Conservation (phyloP, 2,888 invertebrate species). For the Leucoma salicis region DNA sequence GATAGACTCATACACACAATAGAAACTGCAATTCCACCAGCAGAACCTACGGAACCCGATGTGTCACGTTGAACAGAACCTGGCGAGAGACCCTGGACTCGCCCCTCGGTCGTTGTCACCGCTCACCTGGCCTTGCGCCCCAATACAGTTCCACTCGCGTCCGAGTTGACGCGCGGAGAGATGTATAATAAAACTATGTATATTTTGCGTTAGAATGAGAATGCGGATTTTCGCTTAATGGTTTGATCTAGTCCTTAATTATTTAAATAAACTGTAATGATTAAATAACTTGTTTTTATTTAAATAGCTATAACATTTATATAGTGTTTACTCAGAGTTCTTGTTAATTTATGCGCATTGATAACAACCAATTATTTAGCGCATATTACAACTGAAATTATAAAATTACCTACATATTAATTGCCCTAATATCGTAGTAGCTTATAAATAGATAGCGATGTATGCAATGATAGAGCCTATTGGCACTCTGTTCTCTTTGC, state of each 20-base stretch:
- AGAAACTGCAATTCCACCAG: slow-evolving; percentile 59
- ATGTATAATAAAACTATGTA: slow-evolving; percentile 53
- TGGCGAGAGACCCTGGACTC: slow-evolving; percentile 65
- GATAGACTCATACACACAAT: slow-evolving; percentile 92
- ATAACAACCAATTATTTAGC: too few relatives aligned
- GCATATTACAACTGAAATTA: too few relatives aligned
- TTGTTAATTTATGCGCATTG: too few relatives aligned
- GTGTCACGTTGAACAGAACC: slow-evolving; percentile 68
- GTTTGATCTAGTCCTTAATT: slow-evolving; percentile 74
- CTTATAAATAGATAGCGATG: too few relatives aligned
- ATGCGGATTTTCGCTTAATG: slow-evolving; percentile 63
- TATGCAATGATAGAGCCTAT: too few relatives aligned
- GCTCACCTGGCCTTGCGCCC: slow-evolving; percentile 53
- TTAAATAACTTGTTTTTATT: slow-evolving; percentile 20
- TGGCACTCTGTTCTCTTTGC: too few relatives aligned
- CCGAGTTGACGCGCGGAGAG: slow-evolving; percentile 58
- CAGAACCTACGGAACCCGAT: slow-evolving; percentile 59
- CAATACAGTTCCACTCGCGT: slow-evolving; percentile 43
- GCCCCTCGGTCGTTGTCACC: slow-evolving; percentile 60
- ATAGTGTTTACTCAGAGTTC: too few relatives aligned
- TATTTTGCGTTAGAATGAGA: slow-evolving; percentile 66
- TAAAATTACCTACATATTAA: too few relatives aligned
- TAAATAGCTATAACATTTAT: too few relatives aligned
- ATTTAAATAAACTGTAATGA: slow-evolving; percentile 44
- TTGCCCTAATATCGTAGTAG: too few relatives aligned